Conservation (phyloP, 2,888 invertebrate species). For the Caenorhabditis auriculariae region DNA sequence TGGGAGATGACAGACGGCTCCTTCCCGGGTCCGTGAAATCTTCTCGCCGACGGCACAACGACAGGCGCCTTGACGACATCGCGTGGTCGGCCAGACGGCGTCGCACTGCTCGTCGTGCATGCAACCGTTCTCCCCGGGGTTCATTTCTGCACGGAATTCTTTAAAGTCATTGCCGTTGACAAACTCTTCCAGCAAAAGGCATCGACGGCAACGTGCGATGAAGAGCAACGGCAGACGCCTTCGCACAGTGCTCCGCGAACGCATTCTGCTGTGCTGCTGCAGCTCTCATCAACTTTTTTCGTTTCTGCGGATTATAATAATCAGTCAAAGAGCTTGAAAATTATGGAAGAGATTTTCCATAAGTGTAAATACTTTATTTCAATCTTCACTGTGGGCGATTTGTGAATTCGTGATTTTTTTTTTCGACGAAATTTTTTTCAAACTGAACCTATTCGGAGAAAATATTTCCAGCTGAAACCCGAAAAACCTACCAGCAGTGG, state of each 20-base stretch:
- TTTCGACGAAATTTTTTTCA: no score
- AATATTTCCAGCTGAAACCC: no score
- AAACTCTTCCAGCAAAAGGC: conserved; percentile 54
- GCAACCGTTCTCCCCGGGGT: conserved; percentile 53
- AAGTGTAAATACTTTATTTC: conserved; percentile 4
- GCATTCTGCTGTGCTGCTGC: conserved; percentile 43
- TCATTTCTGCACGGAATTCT: conserved; percentile 35
- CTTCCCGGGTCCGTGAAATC: conserved; percentile 48
- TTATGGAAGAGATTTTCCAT: neutral
- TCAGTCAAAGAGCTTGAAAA: no score
- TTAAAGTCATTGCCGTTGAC: conserved; percentile 4
- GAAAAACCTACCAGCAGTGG: no score
- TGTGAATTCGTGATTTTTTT: neutral
- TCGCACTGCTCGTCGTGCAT: conserved; percentile 54
- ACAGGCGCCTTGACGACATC: conserved; percentile 37
- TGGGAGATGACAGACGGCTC: conserved; percentile 50
- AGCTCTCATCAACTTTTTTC: conserved; percentile 33
- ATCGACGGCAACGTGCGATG: conserved; percentile 38
- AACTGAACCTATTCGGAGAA: neutral
- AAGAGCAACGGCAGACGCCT: conserved; percentile 41
- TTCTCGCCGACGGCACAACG: conserved; percentile 36
- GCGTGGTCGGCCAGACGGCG: conserved; percentile 50
- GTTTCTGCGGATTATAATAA: conserved; percentile 12
- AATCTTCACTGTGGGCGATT: no score
- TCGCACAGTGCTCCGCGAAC: conserved; percentile 48